Evolutionary conservation across 1,140 invertebrate species (phyloP), one percentile per base, ranked within the genome.

Genomic region (Cephus cinctus): DNA sequence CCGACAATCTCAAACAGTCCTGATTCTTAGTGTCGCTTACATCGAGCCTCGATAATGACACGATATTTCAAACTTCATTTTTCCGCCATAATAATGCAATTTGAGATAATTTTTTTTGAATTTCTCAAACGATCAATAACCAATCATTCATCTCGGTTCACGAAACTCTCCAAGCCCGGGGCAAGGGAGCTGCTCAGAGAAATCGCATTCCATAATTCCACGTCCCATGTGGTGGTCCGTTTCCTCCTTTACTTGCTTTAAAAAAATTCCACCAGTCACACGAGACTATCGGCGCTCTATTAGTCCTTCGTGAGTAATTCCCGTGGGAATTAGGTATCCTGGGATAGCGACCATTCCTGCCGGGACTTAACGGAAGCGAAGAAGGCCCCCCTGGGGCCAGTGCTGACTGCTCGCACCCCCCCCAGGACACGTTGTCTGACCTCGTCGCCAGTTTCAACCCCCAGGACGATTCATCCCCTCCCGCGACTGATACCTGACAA

Each of bases 241-340:
- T 40, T 39, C 20, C n/a, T 0, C 20, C 5, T 5, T 11, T 12
- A 40, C 21, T 6, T 40, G 8, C 15, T 8, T 16, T 19, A 5
- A 8, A 40, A 19, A 16, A 20, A 15, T 40, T 5, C 27, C 12
- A n/a, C 8, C 15, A 38, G n/a, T 39, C 4, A 11, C 16, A 14
- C 16, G 14, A 30, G 15, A 23, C n/a, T n/a, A 19, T 36, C 42
- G 21, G 25, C 6, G 12, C 35, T 41, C 57, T 73, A 73, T 71
- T 67, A 72, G 58, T 72, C 63, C 56, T 64, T 54, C 14, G 60
- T 48, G 50, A 56, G 67, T 59, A 73, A 74, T 74, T 74, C 70
- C 71, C 70, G 66, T 69, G 71, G 71, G 70, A 73, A 73, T 74
- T 68, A 52, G 50, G 32, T 39, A 54, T 39, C 42, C 38, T 43